Evolutionary conservation across 2,113 vertebrate genomes (phyloP).

Genomic region (Chrysochloris asiatica): DNA sequence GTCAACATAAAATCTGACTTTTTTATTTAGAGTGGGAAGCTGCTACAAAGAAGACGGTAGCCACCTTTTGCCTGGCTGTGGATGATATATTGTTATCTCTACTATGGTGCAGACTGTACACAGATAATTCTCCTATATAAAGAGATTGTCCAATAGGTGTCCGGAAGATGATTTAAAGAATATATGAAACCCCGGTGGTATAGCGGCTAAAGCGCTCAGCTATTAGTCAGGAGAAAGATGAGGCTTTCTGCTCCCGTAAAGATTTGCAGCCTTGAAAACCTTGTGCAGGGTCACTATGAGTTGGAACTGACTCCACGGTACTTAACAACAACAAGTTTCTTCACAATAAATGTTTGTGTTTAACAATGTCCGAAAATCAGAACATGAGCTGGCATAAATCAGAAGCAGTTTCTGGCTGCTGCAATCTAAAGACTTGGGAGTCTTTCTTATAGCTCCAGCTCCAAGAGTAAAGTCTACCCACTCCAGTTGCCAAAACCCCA

Average conservation of each 20-base stretch:
- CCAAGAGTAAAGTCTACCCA: not conserved
- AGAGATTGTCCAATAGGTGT: not conserved
- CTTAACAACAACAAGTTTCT: not conserved
- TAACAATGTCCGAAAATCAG: not conserved
- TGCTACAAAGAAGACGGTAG: not conserved
- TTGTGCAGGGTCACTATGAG: too few species aligned
- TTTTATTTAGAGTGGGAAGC: not conserved
- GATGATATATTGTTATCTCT: not conserved
- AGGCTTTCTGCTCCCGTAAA: too few species aligned
- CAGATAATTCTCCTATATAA: not conserved
- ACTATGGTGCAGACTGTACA: not conserved
- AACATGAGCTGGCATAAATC: not conserved
- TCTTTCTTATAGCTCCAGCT: not conserved
- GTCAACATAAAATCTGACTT: not conserved
- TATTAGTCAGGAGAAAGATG: too few species aligned
- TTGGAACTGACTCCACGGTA: too few species aligned
- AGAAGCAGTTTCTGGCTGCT: not conserved
- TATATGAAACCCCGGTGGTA: not conserved
- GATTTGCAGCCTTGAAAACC: too few species aligned
- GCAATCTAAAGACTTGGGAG: too few species aligned
- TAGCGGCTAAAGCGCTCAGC: too few species aligned
- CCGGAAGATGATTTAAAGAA: not conserved
- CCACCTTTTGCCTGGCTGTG: not conserved
- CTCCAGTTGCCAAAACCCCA: not conserved
- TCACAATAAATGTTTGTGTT: not conserved